A percentile compares a stretch with the other conserved stretches of the same genome.
Evolutionary conservation across 2,113 vertebrate species (phyloP).

Genomic region (Probosciger aterrimus): DNA sequence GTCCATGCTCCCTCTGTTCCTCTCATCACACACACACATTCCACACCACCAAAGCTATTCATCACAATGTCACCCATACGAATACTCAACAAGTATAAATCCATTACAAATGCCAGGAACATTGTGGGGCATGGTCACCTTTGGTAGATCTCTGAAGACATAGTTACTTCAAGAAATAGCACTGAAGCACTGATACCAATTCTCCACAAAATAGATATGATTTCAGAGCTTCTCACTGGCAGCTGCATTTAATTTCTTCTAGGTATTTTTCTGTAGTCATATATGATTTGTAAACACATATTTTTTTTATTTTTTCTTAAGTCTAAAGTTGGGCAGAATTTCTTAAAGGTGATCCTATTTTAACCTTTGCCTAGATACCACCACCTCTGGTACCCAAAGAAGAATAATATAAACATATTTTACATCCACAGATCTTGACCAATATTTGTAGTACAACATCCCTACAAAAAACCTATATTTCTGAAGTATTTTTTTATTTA

Average conservation of each 20-base stretch:
- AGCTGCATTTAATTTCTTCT: not conserved
- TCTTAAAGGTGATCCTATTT: not conserved
- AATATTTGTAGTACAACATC: not conserved
- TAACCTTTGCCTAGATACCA: not conserved
- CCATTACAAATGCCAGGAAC: not conserved
- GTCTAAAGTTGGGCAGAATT: not conserved
- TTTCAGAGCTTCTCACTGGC: not conserved
- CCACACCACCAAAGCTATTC: not conserved
- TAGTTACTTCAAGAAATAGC: not conserved
- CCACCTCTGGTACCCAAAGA: not conserved
- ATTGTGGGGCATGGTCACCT: not conserved
- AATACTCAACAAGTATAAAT: not conserved
- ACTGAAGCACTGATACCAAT: not conserved
- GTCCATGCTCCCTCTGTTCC: fast-evolving
- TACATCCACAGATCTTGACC: not conserved
- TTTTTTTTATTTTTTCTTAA: not conserved
- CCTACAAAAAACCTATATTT: not conserved
- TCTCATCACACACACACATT: not conserved
- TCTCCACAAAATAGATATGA: not conserved
- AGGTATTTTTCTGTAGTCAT: not conserved
- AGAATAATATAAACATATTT: not conserved
- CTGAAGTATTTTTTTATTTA: not conserved
- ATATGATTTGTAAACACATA: not conserved
- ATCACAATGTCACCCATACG: not conserved
- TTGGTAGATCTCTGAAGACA: not conserved